Evolutionary conservation across 2,888 invertebrate species (phyloP).

Genomic region (Dione vanillae): DNA sequence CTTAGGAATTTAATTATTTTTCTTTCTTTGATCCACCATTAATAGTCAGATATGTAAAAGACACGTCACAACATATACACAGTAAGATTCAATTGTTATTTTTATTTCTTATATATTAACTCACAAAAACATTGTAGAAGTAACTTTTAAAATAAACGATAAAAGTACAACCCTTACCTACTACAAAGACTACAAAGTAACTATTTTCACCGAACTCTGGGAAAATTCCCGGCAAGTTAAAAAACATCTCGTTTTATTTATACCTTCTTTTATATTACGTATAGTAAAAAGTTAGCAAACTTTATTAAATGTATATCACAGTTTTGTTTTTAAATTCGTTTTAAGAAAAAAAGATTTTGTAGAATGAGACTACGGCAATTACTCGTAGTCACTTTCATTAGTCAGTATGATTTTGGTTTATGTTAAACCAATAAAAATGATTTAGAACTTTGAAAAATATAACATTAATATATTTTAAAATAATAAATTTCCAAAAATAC

Average conservation of each 20-base stretch:
- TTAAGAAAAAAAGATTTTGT: too few relatives aligned
- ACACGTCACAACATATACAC: neutral
- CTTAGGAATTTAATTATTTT: too few relatives aligned
- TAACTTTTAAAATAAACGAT: slow-evolving; percentile 42
- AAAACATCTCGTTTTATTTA: slow-evolving; percentile 44
- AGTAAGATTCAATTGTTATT: slow-evolving; percentile 9
- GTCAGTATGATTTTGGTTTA: too few relatives aligned
- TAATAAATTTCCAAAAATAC: neutral
- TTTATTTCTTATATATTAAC: slow-evolving; percentile 25
- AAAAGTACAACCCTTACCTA: slow-evolving; percentile 39
- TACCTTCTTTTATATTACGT: slow-evolving; percentile 27
- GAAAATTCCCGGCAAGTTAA: slow-evolving; percentile 42
- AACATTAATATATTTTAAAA: neutral
- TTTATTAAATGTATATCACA: neutral
- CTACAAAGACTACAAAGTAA: slow-evolving; percentile 44
- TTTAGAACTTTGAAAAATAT: too few relatives aligned
- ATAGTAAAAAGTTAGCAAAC: neutral
- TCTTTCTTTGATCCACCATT: too few relatives aligned
- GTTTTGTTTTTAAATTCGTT: too few relatives aligned
- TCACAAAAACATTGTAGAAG: slow-evolving; percentile 31
- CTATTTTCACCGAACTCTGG: slow-evolving; percentile 40
- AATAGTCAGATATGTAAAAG: neutral
- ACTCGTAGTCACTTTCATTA: too few relatives aligned
- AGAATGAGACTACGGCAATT: too few relatives aligned
- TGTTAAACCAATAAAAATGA: too few relatives aligned